Base-by-base conservation (phyloP, 2,797 vertebrate genomes). In the Prionace glauca region DNA sequence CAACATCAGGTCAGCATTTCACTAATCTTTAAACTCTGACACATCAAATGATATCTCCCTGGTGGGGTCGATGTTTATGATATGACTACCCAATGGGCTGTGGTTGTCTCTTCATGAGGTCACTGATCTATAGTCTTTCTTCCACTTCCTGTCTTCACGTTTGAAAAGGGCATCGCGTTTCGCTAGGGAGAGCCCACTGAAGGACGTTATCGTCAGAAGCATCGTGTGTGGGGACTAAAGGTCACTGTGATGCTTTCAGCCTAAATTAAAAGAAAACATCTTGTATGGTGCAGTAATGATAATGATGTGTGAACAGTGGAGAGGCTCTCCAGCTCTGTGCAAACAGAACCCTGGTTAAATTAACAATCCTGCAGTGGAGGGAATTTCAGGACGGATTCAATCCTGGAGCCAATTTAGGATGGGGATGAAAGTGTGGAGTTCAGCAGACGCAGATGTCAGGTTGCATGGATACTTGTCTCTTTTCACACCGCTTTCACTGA, bases 251-350 rank as follows among this genome's bases (percentile, higher is more conserved):
- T 69, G 12, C 62, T 22, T 65, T 41, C 36, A 69, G 18, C 18
- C 90, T 69, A 92, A 92, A 92, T 92, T 92, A 92, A 92, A 92
- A 69, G 62, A 92, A 92, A 92, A 92, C 90, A 92, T 67, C 36
- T 62, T 90, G 56, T 16, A n/a, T 16, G 4, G 29, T 29, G 5
- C 60, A 90, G 56, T 29, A 90, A 62, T 62, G 87, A 90, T 56
- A 32, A 90, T 56, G 56, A n/a, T 90, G 50, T 12, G 65, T 41
- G 0, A 24, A 41, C 11, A 41, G 62, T 69, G 62, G 11, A 41
- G 90, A 92, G 65, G 24, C 62, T 69, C 90, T 41, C 65, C 90
- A 69, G 90, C 62, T 41, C 22, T 92, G 90, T 41, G 20, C 90
- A 92, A 69, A 92, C 65, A 92, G 36, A 92, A 92, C 62, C 90